A percentile compares a stretch with the other conserved stretches of the same genome.
These are phyloP conservation scores for Porites divaricata DNA, from an alignment of 92 coral and sea anemone species.

Conservation along the genomic window DNA sequence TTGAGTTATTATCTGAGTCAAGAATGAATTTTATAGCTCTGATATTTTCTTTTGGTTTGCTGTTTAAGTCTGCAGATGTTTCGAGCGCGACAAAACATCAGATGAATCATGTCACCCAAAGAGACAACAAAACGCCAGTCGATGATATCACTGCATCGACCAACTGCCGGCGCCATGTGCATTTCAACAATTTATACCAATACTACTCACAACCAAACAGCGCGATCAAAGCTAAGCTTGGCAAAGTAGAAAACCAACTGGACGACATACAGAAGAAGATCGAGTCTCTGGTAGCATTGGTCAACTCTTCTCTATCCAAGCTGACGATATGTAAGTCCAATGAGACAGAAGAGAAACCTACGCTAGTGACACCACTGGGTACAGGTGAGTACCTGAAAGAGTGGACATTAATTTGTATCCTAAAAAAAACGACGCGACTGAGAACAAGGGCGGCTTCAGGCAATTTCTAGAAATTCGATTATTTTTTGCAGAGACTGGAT, in stretches of 20 bases:
- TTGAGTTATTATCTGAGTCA: background rate
- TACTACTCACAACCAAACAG: slow-evolving; percentile 5
- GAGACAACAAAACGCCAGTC: background rate
- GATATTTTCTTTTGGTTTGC: background rate
- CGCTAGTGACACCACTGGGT: too few relatives aligned
- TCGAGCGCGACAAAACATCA: background rate
- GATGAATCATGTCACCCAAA: background rate
- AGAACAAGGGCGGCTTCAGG: too few relatives aligned
- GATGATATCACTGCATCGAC: background rate
- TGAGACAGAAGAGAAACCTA: background rate
- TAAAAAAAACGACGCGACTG: too few relatives aligned
- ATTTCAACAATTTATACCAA: slow-evolving; percentile 6
- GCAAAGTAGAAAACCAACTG: slow-evolving; percentile 9
- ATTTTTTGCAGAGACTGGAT: too few relatives aligned
- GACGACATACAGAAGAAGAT: background rate
- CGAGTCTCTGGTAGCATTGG: background rate
- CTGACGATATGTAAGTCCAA: background rate
- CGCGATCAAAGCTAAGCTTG: background rate
- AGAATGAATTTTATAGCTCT: background rate
- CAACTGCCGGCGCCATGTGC: slow-evolving; percentile 1
- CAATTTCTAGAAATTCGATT: too few relatives aligned
- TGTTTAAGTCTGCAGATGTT: background rate
- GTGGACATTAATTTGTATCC: too few relatives aligned
- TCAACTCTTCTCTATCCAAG: background rate
- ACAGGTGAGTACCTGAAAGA: too few relatives aligned